Evolutionary conservation across 2,797 vertebrate species (phyloP), one percentile per base, ranked within the genome.

Genomic region (Phaenicophaeus curvirostris): DNA sequence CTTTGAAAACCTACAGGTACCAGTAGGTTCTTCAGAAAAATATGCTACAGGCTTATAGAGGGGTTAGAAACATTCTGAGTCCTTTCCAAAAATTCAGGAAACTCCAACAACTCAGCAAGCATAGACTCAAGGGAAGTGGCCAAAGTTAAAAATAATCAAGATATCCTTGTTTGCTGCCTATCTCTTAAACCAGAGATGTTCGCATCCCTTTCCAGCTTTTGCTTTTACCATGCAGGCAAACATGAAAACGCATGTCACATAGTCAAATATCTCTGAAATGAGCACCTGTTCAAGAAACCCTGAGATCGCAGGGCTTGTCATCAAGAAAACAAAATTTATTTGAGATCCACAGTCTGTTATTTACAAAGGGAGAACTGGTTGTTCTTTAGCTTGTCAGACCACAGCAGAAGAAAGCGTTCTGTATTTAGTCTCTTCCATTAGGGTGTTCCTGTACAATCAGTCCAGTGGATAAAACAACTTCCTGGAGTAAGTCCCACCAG

Each of bases 371-470:
- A 88, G 92, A 93, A 80, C 75, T 42, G 7, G 16, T 74, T 90
- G 85, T 80, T 95, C 87, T 76, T 87, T 51, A 33, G 37, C 75
- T 95, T 72, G 72, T 77, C 79, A 80, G 75, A 80, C 72, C 77
- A 25, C 53, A 81, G 79, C 92, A 89, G 78, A 93, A 90, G 67
- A 73, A 89, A 90, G 9, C 1, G 6, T 90, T 93, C 65, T 50
- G 42, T 24, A 8, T 77, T 90, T 21, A 37, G 68, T 9, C 46
- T 46, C 23, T 80, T 44, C 57, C 39, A 42, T 42, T 48, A 80
- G 39, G 65, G 30, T 57, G 37, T 84, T 87, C 78, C 37, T 9
- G 1, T 51, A 85, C 65, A 79, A 55, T 71, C 67, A 89, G 74
- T 39, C 11, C 20, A 5, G 48, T 4, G 62, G 19, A 55, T 91